phyloP scores from a whole-genome alignment of 2,888 invertebrate species.

The Anticlea derivata region DNA sequence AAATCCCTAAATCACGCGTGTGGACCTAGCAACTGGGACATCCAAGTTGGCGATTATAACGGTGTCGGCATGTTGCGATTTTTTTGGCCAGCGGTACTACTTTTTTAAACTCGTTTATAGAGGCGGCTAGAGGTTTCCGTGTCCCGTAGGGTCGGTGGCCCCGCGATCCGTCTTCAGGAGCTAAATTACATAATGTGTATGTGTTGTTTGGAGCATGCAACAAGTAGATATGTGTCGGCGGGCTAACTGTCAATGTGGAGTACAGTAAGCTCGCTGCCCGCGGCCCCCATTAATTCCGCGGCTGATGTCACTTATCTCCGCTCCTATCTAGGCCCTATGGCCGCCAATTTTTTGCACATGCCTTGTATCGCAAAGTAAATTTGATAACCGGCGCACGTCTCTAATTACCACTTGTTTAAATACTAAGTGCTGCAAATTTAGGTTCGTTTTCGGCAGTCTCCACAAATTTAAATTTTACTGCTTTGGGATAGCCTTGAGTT shows the following conservation, averaged over 20 bases:
- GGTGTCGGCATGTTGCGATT: constrained; percentile 85
- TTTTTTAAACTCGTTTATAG: constrained; percentile 85
- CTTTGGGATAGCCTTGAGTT: constrained; percentile 46
- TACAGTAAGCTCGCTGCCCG: constrained; percentile 82
- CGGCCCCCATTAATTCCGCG: constrained; percentile 83
- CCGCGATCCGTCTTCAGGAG: constrained; percentile 77
- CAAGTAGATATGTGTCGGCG: constrained; percentile 84
- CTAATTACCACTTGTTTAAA: constrained; percentile 71
- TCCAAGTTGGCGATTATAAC: constrained; percentile 84
- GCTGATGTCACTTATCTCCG: constrained; percentile 84
- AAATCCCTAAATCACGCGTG: constrained; percentile 70
- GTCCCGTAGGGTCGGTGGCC: constrained; percentile 84
- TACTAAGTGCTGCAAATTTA: constrained; percentile 62
- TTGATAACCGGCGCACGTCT: constrained; percentile 73
- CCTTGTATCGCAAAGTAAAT: constrained; percentile 71
- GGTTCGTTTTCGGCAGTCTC: constrained; percentile 55
- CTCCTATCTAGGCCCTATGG: constrained; percentile 83
- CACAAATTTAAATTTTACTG: constrained; percentile 46
- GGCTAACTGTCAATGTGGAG: constrained; percentile 83
- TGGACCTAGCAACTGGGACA: constrained; percentile 81
- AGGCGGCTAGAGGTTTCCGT: constrained; percentile 83
- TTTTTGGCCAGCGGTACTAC: constrained; percentile 85
- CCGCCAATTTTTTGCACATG: constrained; percentile 80
- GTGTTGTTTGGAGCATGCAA: constrained; percentile 80
- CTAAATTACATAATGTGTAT: constrained; percentile 84